These are phyloP conservation scores for Luscinia luscinia DNA, from an alignment of 2,797 vertebrate species.

Conservation along the genomic window DNA sequence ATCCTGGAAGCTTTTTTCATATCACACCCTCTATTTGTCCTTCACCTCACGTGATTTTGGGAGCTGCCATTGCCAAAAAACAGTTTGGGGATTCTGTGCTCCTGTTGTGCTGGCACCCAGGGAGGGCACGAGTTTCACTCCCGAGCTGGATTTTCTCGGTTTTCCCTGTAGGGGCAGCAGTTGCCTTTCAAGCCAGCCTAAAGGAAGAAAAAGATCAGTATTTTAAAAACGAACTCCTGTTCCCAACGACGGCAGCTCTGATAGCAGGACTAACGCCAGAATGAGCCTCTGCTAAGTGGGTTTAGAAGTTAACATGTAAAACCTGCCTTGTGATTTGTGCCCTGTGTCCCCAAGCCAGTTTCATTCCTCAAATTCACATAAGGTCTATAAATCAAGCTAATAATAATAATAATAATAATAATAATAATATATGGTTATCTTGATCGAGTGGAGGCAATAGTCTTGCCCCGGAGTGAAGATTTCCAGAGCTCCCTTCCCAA, in stretches of 20 bases:
- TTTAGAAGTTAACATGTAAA: neutral
- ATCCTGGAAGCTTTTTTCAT: neutral
- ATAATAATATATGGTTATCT: neutral
- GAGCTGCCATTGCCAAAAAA: neutral
- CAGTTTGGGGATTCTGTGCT: neutral
- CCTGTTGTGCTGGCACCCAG: neutral
- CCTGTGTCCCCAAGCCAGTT: neutral
- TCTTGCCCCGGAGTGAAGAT: neutral
- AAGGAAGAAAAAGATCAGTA: neutral
- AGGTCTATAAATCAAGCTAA: neutral
- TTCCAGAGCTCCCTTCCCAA: neutral
- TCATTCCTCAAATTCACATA: neutral
- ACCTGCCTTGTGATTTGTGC: neutral
- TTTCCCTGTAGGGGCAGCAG: conserved; percentile 37
- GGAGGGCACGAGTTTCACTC: neutral
- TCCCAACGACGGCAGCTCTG: neutral
- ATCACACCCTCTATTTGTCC: neutral
- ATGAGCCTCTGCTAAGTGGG: neutral
- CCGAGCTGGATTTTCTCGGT: neutral
- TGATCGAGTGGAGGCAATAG: neutral
- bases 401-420: too few species aligned
- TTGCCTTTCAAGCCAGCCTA: neutral
- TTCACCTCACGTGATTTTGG: neutral
- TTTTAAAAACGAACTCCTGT: neutral
- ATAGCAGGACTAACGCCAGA: neutral